A percentile compares a stretch with the other conserved stretches of the same genome.
Evolutionary conservation across 2,113 vertebrate species (phyloP).

Genomic region (Catharus fuscescens): DNA sequence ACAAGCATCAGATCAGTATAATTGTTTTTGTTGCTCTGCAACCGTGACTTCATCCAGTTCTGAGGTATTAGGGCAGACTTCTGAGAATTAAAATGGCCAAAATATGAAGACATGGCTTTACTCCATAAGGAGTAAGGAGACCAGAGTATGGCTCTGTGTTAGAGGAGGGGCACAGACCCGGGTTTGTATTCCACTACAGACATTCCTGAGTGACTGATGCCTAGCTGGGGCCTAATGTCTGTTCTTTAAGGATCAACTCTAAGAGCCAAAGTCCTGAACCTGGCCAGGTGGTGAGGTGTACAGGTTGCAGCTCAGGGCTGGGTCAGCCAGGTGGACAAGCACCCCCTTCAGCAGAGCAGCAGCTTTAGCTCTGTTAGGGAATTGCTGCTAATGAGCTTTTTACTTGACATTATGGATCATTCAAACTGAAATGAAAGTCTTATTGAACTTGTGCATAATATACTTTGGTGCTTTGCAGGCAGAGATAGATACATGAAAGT

Average conservation of each 20-base stretch:
- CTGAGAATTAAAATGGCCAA: not conserved
- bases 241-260: not conserved
- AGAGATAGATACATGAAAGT: not conserved
- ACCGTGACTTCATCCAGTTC: not conserved
- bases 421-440: not conserved
- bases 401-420: not conserved
- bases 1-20: not conserved
- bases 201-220: not conserved
- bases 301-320: not conserved
- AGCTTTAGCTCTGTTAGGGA: not conserved
- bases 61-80: not conserved
- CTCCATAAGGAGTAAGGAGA: not conserved
- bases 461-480: not conserved
- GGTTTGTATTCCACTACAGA: not conserved
- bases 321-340: not conserved
- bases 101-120: not conserved
- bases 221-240: not conserved
- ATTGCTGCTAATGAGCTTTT: not conserved
- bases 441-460: not conserved
- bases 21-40: not conserved
- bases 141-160: no score
- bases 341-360: not conserved
- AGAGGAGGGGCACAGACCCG: fast-evolving
- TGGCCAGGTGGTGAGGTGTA: no score
- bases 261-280: not conserved